These are phyloP conservation scores for Acrobasis repandana DNA, from an alignment of 2,888 invertebrate genomes.

Conservation along the genomic window DNA sequence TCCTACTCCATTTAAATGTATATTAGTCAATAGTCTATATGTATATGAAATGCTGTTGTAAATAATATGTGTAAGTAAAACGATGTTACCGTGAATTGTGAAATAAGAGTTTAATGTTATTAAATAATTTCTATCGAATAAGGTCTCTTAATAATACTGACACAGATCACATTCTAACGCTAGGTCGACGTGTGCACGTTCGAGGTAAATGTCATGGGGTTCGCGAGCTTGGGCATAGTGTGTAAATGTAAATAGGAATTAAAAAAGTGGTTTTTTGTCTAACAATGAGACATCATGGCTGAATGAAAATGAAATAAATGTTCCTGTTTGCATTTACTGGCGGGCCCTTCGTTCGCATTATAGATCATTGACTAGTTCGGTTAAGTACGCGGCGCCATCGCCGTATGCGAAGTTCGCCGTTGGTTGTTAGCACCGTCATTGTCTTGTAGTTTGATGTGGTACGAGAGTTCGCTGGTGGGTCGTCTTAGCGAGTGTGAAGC, in stretches of 20 bases:
- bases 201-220: slow-evolving; percentile 16
- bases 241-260: too few species aligned
- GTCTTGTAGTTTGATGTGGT: too few species aligned
- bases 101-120: slow-evolving; percentile 83
- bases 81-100: slow-evolving; percentile 83
- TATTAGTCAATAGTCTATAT: slow-evolving; percentile 47
- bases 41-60: slow-evolving; percentile 76
- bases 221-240: slow-evolving; percentile 1
- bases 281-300: too few species aligned
- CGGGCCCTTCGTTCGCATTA: slow-evolving; percentile 16
- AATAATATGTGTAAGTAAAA: slow-evolving; percentile 82
- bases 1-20: slow-evolving; percentile 40
- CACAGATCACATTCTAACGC: slow-evolving; percentile 69
- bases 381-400: slow-evolving; percentile 29
- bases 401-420: too few species aligned
- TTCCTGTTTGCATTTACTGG: too few species aligned
- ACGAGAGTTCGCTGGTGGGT: too few species aligned
- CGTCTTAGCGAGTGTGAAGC: too few species aligned
- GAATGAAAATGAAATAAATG: too few species aligned
- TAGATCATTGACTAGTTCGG: slow-evolving; percentile 51
- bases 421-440: too few species aligned
- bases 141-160: slow-evolving; percentile 78
- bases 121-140: slow-evolving; percentile 81
- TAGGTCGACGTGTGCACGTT: slow-evolving; percentile 32
- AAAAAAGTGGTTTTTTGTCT: too few species aligned